These are phyloP conservation scores for Lasius platythorax DNA, from an alignment of 2,888 invertebrate species.

Conservation along the genomic window DNA sequence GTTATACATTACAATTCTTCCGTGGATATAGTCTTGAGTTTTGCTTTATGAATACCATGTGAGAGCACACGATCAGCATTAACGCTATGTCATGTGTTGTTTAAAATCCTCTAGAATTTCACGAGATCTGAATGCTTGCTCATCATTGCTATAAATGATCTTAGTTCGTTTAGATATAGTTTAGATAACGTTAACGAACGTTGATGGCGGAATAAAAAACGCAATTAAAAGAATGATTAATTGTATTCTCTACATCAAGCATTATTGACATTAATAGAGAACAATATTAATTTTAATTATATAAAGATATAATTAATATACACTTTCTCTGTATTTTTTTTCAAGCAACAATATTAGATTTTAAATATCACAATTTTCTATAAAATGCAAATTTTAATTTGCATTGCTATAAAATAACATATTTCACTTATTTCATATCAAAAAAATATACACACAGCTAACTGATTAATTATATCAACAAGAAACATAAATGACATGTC, in stretches of 20 bases:
- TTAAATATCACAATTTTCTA: not conserved
- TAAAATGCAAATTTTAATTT: too few species aligned
- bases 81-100: not conserved
- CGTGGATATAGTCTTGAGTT: not conserved
- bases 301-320: not conserved
- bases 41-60: not conserved
- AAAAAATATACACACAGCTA: not conserved
- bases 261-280: not conserved
- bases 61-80: not conserved
- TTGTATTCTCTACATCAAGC: not conserved
- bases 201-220: not conserved
- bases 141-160: not conserved
- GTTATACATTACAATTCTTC: slow-evolving; percentile 3
- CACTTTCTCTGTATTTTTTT: not conserved
- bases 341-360: not conserved
- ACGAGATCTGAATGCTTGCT: not conserved
- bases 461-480: not conserved
- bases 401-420: too few species aligned
- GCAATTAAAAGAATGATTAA: not conserved
- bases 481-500: not conserved
- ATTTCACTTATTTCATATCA: not conserved
- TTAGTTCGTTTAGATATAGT: not conserved
- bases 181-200: not conserved
- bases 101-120: slow-evolving; percentile 7
- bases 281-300: not conserved